Evolutionary conservation across 2,888 invertebrate species (phyloP).

Genomic region (Microctonus hyperodae): DNA sequence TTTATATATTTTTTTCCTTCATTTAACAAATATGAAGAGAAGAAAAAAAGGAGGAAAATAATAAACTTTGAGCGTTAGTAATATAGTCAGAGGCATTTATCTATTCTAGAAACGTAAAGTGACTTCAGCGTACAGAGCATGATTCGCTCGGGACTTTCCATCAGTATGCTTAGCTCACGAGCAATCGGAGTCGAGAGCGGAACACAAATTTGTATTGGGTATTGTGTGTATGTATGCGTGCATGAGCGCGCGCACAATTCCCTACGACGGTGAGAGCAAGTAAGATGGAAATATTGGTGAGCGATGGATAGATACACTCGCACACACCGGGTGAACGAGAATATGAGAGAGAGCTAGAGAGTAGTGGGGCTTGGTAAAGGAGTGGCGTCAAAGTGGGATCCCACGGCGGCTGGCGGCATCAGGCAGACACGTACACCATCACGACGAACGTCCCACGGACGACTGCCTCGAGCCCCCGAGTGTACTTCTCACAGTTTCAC

Average conservation of each 20-base stretch:
- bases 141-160: constrained; percentile 51
- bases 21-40: too few species aligned
- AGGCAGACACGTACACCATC: constrained; percentile 36
- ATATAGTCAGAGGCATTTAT: not conserved
- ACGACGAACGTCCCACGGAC: constrained; percentile 40
- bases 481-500: constrained; percentile 10
- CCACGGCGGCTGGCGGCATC: too few species aligned
- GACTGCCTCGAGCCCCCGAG: constrained; percentile 36
- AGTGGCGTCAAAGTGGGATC: constrained; percentile 1
- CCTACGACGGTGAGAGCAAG: constrained; percentile 2
- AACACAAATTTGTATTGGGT: constrained; percentile 23
- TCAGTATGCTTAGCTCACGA: constrained; percentile 43
- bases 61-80: too few species aligned
- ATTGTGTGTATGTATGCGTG: not conserved
- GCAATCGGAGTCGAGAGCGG: constrained; percentile 31
- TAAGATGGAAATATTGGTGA: not conserved
- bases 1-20: not conserved
- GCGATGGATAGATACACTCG: constrained; percentile 11
- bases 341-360: constrained; percentile 32
- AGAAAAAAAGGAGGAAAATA: not conserved
- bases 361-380: not conserved
- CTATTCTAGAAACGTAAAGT: constrained; percentile 44
- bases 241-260: not conserved
- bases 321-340: constrained; percentile 1
- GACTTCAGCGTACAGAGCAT: constrained; percentile 41